Base-by-base conservation (phyloP, 92 coral and sea anemone species). In the Virgularia gustaviana region DNA sequence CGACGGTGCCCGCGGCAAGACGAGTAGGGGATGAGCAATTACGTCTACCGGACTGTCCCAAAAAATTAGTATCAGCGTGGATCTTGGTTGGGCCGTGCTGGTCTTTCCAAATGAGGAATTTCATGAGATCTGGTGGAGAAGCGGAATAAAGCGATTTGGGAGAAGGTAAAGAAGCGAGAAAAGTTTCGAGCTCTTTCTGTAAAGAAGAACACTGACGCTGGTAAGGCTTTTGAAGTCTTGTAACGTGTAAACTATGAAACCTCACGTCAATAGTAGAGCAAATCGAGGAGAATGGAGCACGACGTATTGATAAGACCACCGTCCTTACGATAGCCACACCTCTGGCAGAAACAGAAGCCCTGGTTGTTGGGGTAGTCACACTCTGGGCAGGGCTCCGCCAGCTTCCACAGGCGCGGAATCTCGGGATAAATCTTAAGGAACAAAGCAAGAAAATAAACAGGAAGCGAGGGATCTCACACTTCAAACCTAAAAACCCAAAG, bases 1-100 rank as follows among this genome's bases (percentile, higher is more conserved):
- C 90, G 51, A 78, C 79, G 13, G 82, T 86, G n/a, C n/a, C 90
- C 87, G 79, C 84, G 20, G 90, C 82, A 20, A 86, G 64, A 13
- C 73, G 72, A 18, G 80, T 71, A 7, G 84, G 87, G 73, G 84
- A 86, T 5, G 68, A 53, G 59, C 90, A 82, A n/a, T n/a, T n/a
- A n/a, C n/a, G n/a, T n/a, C n/a, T n/a, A n/a, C n/a, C n/a, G n/a
- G n/a, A n/a, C n/a, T n/a, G n/a, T n/a, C n/a, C n/a, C n/a, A n/a
- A n/a, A n/a, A n/a, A n/a, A n/a, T n/a, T n/a, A n/a, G n/a, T 11
- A 15, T 64, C 31, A 37, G 1, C 2, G 55, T 85, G 79, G 15
- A 81, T 56, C 41, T 64, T 82, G 0, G 83, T 77, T 41, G 56
- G 56, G 2, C 65, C 65, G n/a, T n/a, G n/a, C n/a, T 47, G 22